Evolutionary conservation across 2,888 invertebrate species (phyloP).

Genomic region (Agonopterix subpropinquella): DNA sequence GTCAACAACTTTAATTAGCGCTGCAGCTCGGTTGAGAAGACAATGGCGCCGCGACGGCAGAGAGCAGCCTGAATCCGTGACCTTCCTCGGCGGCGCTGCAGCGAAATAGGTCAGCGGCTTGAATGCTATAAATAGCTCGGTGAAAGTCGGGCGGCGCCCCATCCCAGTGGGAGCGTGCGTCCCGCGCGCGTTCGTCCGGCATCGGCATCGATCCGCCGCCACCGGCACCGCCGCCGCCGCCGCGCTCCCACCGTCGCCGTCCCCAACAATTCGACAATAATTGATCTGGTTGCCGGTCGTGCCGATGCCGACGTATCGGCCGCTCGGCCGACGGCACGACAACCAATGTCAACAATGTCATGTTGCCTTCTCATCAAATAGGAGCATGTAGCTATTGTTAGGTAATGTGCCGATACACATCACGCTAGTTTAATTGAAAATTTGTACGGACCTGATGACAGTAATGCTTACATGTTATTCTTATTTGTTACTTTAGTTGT

Average conservation of each 20-base stretch:
- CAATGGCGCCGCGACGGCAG: slow-evolving; percentile 68
- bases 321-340: slow-evolving; percentile 2
- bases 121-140: slow-evolving; percentile 74
- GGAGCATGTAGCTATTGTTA: not conserved
- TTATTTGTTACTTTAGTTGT: no score
- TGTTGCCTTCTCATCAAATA: not conserved
- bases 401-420: not conserved
- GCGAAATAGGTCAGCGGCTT: slow-evolving; percentile 75
- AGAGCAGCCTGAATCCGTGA: slow-evolving; percentile 71
- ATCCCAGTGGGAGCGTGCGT: slow-evolving; percentile 47
- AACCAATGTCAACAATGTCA: slow-evolving; percentile 16
- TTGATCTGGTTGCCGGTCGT: slow-evolving; percentile 26
- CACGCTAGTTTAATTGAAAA: no score
- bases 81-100: slow-evolving; percentile 70
- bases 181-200: slow-evolving; percentile 36
- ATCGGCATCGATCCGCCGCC: slow-evolving; percentile 38
- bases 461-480: no score
- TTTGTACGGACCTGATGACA: no score
- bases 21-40: slow-evolving; percentile 66
- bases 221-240: slow-evolving; percentile 15
- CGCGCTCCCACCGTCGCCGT: slow-evolving; percentile 18
- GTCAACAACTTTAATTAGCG: slow-evolving; percentile 71
- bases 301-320: not conserved
- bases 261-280: slow-evolving; percentile 29
- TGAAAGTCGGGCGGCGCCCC: slow-evolving; percentile 71